Evolutionary conservation across 2,888 invertebrate genomes (phyloP).

Genomic region (Acrocyrtus sp.): DNA sequence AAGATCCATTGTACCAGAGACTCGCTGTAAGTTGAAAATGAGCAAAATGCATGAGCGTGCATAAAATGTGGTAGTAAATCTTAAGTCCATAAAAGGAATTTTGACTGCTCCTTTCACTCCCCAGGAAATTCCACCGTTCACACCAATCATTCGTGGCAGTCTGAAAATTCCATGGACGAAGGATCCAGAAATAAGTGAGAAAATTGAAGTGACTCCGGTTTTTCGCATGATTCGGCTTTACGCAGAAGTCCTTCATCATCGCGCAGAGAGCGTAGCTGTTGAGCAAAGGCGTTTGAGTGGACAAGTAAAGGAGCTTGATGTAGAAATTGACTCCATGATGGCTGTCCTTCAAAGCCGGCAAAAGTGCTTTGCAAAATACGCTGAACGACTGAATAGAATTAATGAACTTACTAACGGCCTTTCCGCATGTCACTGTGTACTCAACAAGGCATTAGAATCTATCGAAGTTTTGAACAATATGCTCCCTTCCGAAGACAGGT

Average conservation of each 20-base stretch:
- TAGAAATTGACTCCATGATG: conserved; percentile 77
- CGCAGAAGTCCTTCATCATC: conserved; percentile 85
- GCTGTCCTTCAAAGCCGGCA: conserved; percentile 81
- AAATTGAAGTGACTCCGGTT: conserved; percentile 76
- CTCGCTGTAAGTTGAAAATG: conserved; percentile 70
- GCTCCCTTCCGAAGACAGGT: conserved; percentile 81
- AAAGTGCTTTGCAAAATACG: conserved; percentile 83
- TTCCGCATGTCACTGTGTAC: conserved; percentile 80
- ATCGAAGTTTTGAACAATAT: conserved; percentile 86
- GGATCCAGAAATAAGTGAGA: conserved; percentile 88
- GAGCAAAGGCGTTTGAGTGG: conserved; percentile 81
- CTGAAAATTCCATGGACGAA: conserved; percentile 82
- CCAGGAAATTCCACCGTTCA: conserved; percentile 87
- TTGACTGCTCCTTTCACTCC: no score
- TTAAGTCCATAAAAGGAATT: no score
- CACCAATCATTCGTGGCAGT: conserved; percentile 92
- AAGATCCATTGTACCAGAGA: conserved; percentile 79
- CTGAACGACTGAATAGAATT: conserved; percentile 85
- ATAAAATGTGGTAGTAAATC: not conserved
- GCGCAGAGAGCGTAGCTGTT: conserved; percentile 82
- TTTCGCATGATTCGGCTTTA: conserved; percentile 81
- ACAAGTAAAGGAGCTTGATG: conserved; percentile 82
- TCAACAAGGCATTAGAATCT: conserved; percentile 86
- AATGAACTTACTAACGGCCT: conserved; percentile 85
- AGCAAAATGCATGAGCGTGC: not conserved